These are phyloP conservation scores for Leptoteleia sp. DNA, from an alignment of 1,140 invertebrate species.

Conservation along the genomic window DNA sequence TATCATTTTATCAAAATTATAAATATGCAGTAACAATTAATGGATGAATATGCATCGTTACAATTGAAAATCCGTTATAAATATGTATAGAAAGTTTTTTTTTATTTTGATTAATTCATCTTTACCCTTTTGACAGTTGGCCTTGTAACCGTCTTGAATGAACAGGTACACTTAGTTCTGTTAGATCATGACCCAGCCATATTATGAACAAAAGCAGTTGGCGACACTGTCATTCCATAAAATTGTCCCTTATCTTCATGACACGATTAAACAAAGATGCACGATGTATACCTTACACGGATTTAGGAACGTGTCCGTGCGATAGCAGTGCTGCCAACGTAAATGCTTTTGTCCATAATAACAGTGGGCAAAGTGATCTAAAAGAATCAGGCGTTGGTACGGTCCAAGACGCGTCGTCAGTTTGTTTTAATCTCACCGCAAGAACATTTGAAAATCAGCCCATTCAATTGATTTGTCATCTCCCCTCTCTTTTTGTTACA, in stretches of 20 bases:
- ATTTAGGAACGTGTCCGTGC: too few relatives aligned
- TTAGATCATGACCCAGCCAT: too few relatives aligned
- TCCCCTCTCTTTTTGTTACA: not conserved
- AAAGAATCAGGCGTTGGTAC: too few relatives aligned
- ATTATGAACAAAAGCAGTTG: too few relatives aligned
- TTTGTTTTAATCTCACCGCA: conserved; percentile 3
- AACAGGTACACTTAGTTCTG: conserved; percentile 9
- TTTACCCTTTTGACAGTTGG: not conserved
- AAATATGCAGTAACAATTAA: conserved; percentile 20
- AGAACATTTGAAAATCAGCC: conserved; percentile 6
- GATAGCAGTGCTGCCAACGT: too few relatives aligned
- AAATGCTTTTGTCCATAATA: too few relatives aligned
- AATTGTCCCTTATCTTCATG: too few relatives aligned
- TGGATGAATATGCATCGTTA: conserved; percentile 8
- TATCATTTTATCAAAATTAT: conserved; percentile 47
- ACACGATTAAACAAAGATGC: too few relatives aligned
- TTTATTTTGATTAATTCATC: conserved; percentile 45
- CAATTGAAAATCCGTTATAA: conserved; percentile 23
- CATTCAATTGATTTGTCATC: not conserved
- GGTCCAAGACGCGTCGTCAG: not conserved
- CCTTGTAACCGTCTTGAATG: conserved; percentile 12
- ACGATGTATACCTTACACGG: too few relatives aligned
- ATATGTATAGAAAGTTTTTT: conserved; percentile 29
- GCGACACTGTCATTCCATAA: too few relatives aligned
- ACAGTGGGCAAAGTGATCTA: too few relatives aligned